These are phyloP conservation scores for Isurus oxyrinchus DNA, from an alignment of 2,113 vertebrate species.

Conservation along the genomic window DNA sequence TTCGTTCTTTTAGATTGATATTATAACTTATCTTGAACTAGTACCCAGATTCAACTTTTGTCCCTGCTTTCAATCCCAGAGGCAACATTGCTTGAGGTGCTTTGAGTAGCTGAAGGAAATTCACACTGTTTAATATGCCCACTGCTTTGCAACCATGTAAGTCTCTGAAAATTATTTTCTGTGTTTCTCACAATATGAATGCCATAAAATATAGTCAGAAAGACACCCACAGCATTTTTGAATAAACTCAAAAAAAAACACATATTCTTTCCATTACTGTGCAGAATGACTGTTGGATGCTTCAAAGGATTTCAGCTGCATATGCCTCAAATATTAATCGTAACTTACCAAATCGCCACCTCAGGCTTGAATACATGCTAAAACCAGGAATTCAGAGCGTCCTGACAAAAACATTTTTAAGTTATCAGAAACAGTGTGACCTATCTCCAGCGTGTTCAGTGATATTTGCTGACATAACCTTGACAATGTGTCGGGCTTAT, in stretches of 20 bases:
- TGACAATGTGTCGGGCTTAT: not conserved
- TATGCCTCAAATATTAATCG: not conserved
- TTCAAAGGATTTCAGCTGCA: not conserved
- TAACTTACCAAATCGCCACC: not conserved
- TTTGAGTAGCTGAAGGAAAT: not conserved
- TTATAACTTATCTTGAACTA: not conserved
- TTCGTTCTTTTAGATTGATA: not conserved
- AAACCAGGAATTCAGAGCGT: not conserved
- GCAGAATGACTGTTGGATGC: not conserved
- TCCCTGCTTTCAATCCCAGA: not conserved
- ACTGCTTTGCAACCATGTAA: not conserved
- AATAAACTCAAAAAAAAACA: not conserved
- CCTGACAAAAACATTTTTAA: not conserved
- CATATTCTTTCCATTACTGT: not conserved
- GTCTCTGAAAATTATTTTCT: not conserved
- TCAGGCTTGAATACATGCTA: not conserved
- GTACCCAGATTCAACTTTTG: not conserved
- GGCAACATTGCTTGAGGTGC: not conserved
- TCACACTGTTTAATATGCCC: not conserved
- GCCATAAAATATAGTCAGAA: not conserved
- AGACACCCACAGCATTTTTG: not conserved
- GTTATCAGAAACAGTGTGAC: not conserved
- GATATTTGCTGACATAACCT: not conserved
- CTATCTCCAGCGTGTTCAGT: not conserved
- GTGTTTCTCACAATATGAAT: not conserved